Conservation (phyloP, 1,140 invertebrate genomes). For the Penaeus vannamei region DNA sequence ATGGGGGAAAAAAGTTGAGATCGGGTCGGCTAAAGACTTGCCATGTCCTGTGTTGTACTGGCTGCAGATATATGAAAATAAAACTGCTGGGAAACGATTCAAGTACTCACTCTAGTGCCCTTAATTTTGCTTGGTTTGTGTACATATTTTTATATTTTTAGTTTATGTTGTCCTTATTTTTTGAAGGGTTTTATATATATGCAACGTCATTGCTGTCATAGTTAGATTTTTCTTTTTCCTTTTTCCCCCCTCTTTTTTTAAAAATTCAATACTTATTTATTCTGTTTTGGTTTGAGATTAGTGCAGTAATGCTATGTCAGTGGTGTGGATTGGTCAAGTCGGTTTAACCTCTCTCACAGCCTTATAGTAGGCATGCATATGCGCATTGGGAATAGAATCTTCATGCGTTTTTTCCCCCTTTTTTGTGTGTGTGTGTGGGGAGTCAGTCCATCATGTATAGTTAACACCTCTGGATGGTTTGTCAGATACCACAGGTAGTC, state of each 20-base stretch:
- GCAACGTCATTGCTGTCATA: no score
- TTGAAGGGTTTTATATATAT: not conserved
- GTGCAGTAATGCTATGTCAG: no score
- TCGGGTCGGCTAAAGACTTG: conserved; percentile 3
- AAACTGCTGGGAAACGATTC: conserved; percentile 17
- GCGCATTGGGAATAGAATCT: no score
- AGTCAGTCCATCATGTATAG: no score
- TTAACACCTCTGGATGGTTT: no score
- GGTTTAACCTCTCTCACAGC: no score
- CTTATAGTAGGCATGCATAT: no score
- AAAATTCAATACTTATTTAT: not conserved
- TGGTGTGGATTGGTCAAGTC: no score
- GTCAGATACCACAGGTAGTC: no score
- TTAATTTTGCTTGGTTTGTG: not conserved
- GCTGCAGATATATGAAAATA: conserved; percentile 19
- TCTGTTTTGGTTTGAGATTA: no score
- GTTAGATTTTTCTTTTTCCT: not conserved
- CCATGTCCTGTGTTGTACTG: conserved; percentile 10
- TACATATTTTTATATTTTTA: conserved; percentile 30
- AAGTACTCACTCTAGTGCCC: conserved; percentile 26
- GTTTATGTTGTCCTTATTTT: not conserved
- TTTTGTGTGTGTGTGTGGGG: no score
- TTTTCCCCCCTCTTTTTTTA: not conserved
- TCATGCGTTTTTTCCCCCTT: no score
- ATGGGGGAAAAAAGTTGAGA: not conserved